Base-by-base conservation (phyloP, 1,140 invertebrate species). In the Leptopilina boulardi region DNA sequence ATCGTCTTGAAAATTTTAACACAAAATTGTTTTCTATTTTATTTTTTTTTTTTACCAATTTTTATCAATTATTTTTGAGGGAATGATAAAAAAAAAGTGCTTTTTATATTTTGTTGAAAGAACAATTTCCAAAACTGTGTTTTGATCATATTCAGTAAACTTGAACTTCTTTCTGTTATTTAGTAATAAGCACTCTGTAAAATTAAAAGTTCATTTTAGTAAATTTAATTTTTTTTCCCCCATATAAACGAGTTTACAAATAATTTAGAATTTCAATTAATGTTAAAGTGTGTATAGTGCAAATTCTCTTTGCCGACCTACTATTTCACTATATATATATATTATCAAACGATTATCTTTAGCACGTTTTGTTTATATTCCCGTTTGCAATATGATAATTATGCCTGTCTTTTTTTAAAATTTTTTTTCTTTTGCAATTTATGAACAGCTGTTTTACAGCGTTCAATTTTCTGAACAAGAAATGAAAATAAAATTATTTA, bases 351-450 rank as follows among this genome's bases (percentile, higher is more conserved):
- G 59, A 66, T 30, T 30, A 66, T 66, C 23, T 66, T 26, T 30
- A 66, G 59, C 59, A 66, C 59, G 59, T 30, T 66, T 66, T 66
- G 26, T 66, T 66, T 66, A 66, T 66, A 38, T 9, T n/a, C 15
- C 54, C 23, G 26, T 66, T 66, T 30, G 59, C 59, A 26, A 66
- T 66, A 66, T 66, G 59, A 23, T 66, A 30, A 66, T 66, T 66
- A 66, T 66, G 59, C 26, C 59, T 66, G 59, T 38, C 2, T 38
- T 6, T 38, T 9, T 38, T 38, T 38, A 38, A 30, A 26, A 10
- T 56, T 19, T 23, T 30, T 30, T 13, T 15, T 66, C 30, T 59
- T 59, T 34, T 26, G 26, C 26, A 66, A 66, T 4, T 23, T 66
- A 26, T 66, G 59, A 13, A 26, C 21, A 66, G 59, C 59, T 66